Percentiles rank a stretch among this genome's conserved stretches.
Evolutionary conservation across 30 jellyfish, hydroid and myxozoan genomes (phyloP).

Genomic region (Aurelia sp.): DNA sequence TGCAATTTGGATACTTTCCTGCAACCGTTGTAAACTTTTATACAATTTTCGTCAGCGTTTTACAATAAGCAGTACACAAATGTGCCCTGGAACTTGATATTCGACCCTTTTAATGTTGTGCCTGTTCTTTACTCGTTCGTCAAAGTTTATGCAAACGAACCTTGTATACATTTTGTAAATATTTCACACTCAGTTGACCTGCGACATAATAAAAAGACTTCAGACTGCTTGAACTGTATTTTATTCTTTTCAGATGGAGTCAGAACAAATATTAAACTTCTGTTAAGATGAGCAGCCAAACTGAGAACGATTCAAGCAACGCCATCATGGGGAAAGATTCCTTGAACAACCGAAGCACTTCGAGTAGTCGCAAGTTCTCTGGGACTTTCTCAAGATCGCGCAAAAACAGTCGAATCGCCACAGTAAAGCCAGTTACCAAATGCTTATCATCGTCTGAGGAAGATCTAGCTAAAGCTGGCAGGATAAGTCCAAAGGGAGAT

Average conservation of each 20-base stretch:
- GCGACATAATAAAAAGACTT: neutral
- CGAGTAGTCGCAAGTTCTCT: constrained; percentile 51
- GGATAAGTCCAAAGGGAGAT: constrained; percentile 4
- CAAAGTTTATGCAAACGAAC: neutral
- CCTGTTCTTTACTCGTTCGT: neutral
- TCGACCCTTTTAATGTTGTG: neutral
- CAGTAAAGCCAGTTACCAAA: constrained; percentile 95
- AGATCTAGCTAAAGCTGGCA: constrained; percentile 61
- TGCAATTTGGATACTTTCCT: too few species aligned
- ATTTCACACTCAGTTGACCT: neutral
- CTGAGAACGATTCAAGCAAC: constrained; percentile 32
- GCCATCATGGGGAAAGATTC: constrained; percentile 21
- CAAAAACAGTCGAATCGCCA: constrained; percentile 82
- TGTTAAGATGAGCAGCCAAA: constrained; percentile 29
- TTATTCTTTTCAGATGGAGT: constrained; percentile 51
- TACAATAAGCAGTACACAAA: too few species aligned
- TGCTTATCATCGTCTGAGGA: constrained; percentile 84
- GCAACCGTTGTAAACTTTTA: too few species aligned
- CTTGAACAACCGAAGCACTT: constrained; percentile 1
- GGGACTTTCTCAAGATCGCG: constrained; percentile 56
- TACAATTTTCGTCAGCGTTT: too few species aligned
- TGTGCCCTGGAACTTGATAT: neutral
- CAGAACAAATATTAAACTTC: constrained; percentile 30
- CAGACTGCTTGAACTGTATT: neutral
- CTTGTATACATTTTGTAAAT: neutral